phyloP scores from a whole-genome alignment of 2,797 vertebrate genomes.

The Rousettus madagascariensis region DNA sequence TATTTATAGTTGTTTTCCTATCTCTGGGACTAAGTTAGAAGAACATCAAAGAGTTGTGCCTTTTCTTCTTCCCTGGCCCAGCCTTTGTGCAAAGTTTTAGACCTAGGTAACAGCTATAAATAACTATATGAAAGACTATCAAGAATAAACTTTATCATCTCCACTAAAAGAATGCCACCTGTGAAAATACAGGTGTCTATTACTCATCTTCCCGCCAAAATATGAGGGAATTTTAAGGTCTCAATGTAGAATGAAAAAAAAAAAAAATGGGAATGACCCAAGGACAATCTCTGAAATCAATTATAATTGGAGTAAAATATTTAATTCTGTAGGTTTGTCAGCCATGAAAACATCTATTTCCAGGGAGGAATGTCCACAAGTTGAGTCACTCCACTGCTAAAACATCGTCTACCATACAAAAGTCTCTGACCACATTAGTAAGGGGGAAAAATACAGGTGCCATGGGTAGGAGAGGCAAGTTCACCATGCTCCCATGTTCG shows the following conservation, averaged over 20 bases:
- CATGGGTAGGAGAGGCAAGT: not conserved
- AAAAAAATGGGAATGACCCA: slow-evolving; percentile 26
- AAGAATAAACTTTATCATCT: slow-evolving; percentile 24
- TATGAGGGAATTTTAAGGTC: slow-evolving; percentile 4
- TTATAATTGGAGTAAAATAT: not conserved
- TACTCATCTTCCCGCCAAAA: not conserved
- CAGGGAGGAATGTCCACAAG: not conserved
- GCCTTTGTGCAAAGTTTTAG: not conserved
- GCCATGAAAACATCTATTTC: not conserved
- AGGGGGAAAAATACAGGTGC: not conserved
- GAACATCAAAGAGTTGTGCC: not conserved
- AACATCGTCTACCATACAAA: not conserved
- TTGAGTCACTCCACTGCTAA: not conserved
- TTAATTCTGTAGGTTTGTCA: not conserved
- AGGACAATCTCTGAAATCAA: slow-evolving; percentile 29
- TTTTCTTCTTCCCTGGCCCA: slow-evolving; percentile 31
- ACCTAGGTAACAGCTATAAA: not conserved
- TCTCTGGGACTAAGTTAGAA: slow-evolving; percentile 6
- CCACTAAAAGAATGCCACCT: not conserved
- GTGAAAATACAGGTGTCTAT: not conserved
- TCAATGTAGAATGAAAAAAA: slow-evolving; percentile 32
- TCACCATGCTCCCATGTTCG: slow-evolving; percentile 3
- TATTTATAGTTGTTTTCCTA: not conserved
- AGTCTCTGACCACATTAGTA: not conserved
- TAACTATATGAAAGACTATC: slow-evolving; percentile 34